Evolutionary conservation across 2,797 vertebrate genomes (phyloP).

Genomic region (Darevskia mixta): DNA sequence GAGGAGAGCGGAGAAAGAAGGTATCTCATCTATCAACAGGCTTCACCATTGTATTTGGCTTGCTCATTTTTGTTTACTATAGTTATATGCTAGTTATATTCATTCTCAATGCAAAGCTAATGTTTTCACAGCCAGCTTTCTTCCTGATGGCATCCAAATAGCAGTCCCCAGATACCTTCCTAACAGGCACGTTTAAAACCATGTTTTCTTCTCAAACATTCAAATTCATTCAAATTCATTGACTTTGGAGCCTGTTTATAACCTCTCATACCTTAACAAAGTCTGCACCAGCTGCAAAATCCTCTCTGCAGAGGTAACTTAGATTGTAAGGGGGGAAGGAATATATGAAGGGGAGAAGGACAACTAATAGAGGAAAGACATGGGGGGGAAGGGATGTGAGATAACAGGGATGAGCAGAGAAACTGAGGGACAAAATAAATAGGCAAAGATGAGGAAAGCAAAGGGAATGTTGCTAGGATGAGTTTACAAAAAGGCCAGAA

Average conservation of each 20-base stretch:
- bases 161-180: constrained; percentile 25
- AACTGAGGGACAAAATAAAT: background rate
- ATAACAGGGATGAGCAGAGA: background rate
- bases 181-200: constrained; percentile 42
- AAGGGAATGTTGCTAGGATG: background rate
- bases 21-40: constrained; percentile 22
- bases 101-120: constrained; percentile 39
- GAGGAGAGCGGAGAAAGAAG: constrained; percentile 24
- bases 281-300: background rate
- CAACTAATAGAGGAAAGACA: background rate
- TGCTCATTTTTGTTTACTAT: constrained; percentile 24
- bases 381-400: background rate
- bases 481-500: background rate
- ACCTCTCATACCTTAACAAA: constrained; percentile 24
- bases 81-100: constrained; percentile 50
- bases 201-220: background rate
- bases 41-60: constrained; percentile 41
- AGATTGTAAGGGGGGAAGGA: background rate
- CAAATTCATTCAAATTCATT: constrained; percentile 37
- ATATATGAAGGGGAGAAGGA: background rate
- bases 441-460: constrained; percentile 20
- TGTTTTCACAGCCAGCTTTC: constrained; percentile 47
- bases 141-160: constrained; percentile 47
- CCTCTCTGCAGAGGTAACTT: constrained; percentile 18
- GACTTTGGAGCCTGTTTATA: constrained; percentile 23